phyloP scores from a whole-genome alignment of 1,140 invertebrate species.

The Calephelis nemesis region DNA sequence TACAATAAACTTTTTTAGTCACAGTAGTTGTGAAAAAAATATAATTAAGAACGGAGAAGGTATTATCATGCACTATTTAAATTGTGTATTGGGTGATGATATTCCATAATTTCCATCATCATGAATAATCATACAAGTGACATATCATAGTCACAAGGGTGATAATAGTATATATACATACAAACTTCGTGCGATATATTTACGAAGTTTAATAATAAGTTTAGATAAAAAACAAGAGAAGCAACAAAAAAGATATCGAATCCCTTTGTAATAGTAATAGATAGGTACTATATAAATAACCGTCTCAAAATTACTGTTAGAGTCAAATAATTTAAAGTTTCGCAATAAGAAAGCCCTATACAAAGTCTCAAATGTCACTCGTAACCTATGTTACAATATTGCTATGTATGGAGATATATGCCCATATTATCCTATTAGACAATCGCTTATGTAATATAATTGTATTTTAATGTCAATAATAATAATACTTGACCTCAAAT shows the following conservation, averaged over 20 bases:
- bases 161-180: no score
- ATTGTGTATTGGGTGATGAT: no score
- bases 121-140: no score
- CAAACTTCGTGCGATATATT: no score
- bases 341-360: slow-evolving; percentile 1
- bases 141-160: no score
- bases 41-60: no score
- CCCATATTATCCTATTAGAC: slow-evolving; percentile 6
- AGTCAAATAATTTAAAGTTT: not conserved
- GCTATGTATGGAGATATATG: slow-evolving; percentile 6
- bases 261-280: not conserved
- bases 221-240: no score
- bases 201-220: no score
- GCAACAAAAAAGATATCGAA: not conserved
- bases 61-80: no score
- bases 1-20: no score
- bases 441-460: slow-evolving; percentile 4
- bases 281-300: not conserved
- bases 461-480: slow-evolving; percentile 9
- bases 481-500: slow-evolving; percentile 3
- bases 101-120: no score
- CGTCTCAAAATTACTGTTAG: not conserved
- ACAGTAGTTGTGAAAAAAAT: no score
- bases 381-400: not conserved
- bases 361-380: not conserved